Evolutionary conservation across 2,888 invertebrate genomes (phyloP), one percentile per base, ranked within the genome.

Genomic region (Cosmia trapezina): DNA sequence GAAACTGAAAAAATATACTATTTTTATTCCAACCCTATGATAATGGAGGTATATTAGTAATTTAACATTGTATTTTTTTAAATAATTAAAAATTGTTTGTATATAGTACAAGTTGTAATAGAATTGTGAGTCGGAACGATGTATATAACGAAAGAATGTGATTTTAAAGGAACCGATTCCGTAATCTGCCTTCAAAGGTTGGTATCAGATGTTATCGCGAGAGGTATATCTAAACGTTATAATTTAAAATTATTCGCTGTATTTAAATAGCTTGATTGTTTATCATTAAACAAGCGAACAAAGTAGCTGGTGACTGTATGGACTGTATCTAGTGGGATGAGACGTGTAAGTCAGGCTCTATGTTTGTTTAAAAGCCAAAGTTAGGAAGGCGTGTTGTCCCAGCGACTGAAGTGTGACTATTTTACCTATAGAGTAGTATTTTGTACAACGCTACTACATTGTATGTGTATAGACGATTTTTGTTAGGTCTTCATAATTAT

Each of bases 31-130:
- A 95, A 93, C 91, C 93, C 93, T 94, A 93, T 94, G 91, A 92
- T 94, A 92, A 93, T 95, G 94, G 94, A 94, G 91, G 91, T 95
- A 93, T 94, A 88, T 85, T 85, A 95, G 94, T 93, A 90, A 94
- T 94, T 94, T 94, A 94, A 93, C 91, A 93, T 91, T 94, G 94
- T 95, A 95, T 95, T 94, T 95, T 95, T 95, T 95, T 93, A 93
- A 73, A 85, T 85, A 87, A 89, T 84, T 87, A 86, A 92, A 79
- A 94, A 94, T 94, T 95, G 94, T 95, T 95, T 96, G 96, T 96
- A 96, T 95, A 96, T 96, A 96, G 96, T 95, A 96, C 95, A 96
- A 95, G 95, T 94, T 92, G 93, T 94, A 94, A 92, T 93, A 94
- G 93, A 56, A 91, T 91, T 91, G 92, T 90, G 94, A 91, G 92